These are phyloP conservation scores for Calliopsis andreniformis DNA, from an alignment of 1,140 invertebrate genomes.

Conservation along the genomic window DNA sequence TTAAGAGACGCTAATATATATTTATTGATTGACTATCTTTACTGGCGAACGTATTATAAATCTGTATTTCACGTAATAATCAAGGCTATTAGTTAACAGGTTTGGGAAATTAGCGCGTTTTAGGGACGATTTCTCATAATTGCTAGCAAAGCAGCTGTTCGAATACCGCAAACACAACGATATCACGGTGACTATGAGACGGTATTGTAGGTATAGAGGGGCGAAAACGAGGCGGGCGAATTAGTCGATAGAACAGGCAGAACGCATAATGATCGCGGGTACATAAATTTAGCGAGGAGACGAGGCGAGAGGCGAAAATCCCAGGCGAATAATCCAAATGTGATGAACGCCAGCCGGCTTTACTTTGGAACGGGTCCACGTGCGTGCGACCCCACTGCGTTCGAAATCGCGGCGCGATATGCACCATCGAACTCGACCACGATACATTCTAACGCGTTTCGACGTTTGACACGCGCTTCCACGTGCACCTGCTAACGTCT, in stretches of 20 bases:
- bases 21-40: too few species aligned
- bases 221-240: slow-evolving; percentile 37
- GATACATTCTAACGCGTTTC: slow-evolving; percentile 69
- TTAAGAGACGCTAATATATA: too few species aligned
- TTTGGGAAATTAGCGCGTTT: slow-evolving; percentile 18
- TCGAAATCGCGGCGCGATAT: slow-evolving; percentile 48
- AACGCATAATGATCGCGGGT: slow-evolving; percentile 63
- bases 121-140: slow-evolving; percentile 35
- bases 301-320: slow-evolving; percentile 64
- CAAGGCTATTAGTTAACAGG: slow-evolving; percentile 33
- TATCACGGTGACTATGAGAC: slow-evolving; percentile 18
- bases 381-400: slow-evolving; percentile 46
- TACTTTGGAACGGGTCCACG: slow-evolving; percentile 73
- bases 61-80: not conserved
- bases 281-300: slow-evolving; percentile 69
- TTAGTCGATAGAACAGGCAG: slow-evolving; percentile 61
- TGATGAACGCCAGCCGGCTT: slow-evolving; percentile 69
- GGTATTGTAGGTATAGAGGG: slow-evolving; percentile 8
- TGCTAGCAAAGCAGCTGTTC: slow-evolving; percentile 27
- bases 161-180: slow-evolving; percentile 6
- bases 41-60: too few species aligned
- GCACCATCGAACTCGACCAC: slow-evolving; percentile 66
- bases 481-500: slow-evolving; percentile 55
- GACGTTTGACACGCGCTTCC: slow-evolving; percentile 70
- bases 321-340: slow-evolving; percentile 68